phyloP scores from a whole-genome alignment of 2,113 vertebrate genomes.

The Lophius piscatorius region DNA sequence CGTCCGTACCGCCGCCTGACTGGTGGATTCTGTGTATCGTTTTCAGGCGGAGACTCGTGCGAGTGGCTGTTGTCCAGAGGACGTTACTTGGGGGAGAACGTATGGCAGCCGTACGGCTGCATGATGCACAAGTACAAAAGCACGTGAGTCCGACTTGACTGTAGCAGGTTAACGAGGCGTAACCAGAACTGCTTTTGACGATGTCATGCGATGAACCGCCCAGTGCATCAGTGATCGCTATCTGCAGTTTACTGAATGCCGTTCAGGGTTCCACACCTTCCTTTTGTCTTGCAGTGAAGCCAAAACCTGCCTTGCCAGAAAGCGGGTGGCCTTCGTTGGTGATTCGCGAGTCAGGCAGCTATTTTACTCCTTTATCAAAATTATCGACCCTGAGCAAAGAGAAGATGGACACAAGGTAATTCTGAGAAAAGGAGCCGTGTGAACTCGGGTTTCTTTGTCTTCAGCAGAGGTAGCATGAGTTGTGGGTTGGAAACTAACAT shows the following conservation, averaged over 20 bases:
- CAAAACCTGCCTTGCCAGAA: conserved; percentile 89
- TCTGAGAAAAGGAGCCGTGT: background rate
- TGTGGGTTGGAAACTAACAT: background rate
- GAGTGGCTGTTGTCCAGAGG: conserved; percentile 95
- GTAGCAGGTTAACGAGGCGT: too few species aligned
- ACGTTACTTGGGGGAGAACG: conserved; percentile 93
- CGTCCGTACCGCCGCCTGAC: conserved; percentile 8
- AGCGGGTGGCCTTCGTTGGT: conserved; percentile 90
- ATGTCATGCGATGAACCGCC: background rate
- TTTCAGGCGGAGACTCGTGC: conserved; percentile 91
- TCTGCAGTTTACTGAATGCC: background rate
- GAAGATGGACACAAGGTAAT: conserved; percentile 93
- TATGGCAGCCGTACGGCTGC: conserved; percentile 98
- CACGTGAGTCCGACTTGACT: conserved; percentile 79
- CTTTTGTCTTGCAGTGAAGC: conserved; percentile 87
- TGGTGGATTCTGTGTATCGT: conserved; percentile 36
- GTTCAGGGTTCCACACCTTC: conserved; percentile 3
- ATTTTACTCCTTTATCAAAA: conserved; percentile 93
- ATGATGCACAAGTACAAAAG: conserved; percentile 99
- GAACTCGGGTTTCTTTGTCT: background rate
- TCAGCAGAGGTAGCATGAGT: background rate
- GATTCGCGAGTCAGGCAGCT: conserved; percentile 96
- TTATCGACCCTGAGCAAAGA: conserved; percentile 87
- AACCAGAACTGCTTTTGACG: conserved; percentile 3
- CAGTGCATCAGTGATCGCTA: background rate